Percentiles rank a stretch among this genome's conserved stretches.
phyloP scores from a whole-genome alignment of 2,797 vertebrate species.

The Xyrichtys novacula region DNA sequence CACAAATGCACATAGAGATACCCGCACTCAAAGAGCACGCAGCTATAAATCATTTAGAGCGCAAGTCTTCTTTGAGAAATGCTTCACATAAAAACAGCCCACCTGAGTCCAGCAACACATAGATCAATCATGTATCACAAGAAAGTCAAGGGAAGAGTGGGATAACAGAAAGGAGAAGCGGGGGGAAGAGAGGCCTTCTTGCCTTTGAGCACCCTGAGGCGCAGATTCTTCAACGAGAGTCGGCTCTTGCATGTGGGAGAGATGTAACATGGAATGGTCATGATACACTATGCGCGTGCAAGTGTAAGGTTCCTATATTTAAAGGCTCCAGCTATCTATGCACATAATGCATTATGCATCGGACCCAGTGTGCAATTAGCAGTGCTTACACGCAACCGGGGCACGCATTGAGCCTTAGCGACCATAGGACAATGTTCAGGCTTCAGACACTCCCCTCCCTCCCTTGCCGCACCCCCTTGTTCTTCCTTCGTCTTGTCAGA shows the following conservation, averaged over 20 bases:
- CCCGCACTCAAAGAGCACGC: conserved; percentile 61
- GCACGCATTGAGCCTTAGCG: conserved; percentile 45
- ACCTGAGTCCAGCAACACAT: conserved; percentile 75
- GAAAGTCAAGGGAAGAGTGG: conserved; percentile 69
- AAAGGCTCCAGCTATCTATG: conserved; percentile 54
- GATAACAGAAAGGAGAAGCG: conserved; percentile 58
- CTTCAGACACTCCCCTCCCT: conserved; percentile 41
- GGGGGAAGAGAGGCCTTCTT: conserved; percentile 40
- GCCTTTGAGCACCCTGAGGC: conserved; percentile 53
- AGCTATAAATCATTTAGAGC: conserved; percentile 80
- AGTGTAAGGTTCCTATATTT: conserved; percentile 43
- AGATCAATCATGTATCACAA: conserved; percentile 81
- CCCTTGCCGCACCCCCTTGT: conserved; percentile 27
- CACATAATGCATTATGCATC: conserved; percentile 77
- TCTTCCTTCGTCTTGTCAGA: conserved; percentile 56
- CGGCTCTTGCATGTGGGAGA: conserved; percentile 51
- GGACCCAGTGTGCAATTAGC: conserved; percentile 69
- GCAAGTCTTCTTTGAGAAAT: conserved; percentile 72
- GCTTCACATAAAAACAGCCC: conserved; percentile 74
- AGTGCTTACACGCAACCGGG: conserved; percentile 70
- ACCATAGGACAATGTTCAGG: conserved; percentile 43
- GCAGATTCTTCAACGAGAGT: conserved; percentile 31
- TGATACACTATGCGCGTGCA: conserved; percentile 28
- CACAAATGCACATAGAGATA: conserved; percentile 49
- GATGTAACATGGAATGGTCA: conserved; percentile 47